Conservation (phyloP, 2,113 vertebrate genomes). For the Crotalus tigris region DNA sequence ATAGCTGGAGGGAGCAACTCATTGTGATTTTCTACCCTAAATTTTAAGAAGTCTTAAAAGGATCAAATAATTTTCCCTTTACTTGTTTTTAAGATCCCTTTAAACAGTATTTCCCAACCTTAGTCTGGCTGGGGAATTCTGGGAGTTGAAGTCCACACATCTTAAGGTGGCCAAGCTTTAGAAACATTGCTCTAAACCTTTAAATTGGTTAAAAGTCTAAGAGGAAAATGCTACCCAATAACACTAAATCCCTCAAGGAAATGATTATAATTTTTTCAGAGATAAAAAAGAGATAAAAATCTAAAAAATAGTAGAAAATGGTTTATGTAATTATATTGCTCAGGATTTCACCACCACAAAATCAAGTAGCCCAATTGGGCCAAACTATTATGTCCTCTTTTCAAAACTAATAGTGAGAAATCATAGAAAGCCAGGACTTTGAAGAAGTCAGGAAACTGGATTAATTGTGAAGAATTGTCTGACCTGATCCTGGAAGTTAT, state of each 20-base stretch:
- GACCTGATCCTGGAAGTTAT: background rate
- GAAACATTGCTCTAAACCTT: background rate
- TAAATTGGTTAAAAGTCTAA: background rate
- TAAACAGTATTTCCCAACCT: background rate
- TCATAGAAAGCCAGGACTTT: background rate
- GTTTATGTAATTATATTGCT: background rate
- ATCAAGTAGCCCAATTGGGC: background rate
- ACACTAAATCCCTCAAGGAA: background rate
- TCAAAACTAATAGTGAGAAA: background rate
- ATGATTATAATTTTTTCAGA: background rate
- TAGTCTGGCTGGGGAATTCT: background rate
- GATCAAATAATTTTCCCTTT: background rate
- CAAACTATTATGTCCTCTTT: background rate
- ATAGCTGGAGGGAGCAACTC: background rate
- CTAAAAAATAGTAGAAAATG: background rate
- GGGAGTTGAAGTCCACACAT: background rate
- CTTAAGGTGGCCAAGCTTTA: background rate
- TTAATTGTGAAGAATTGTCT: background rate
- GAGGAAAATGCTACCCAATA: background rate
- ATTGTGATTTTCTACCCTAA: background rate
- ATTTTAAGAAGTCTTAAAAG: background rate
- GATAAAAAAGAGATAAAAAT: background rate
- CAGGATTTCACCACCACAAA: background rate
- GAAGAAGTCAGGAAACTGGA: background rate
- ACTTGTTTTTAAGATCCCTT: background rate